Evolutionary conservation across 2,113 vertebrate species (phyloP), one percentile per base, ranked within the genome.

Genomic region (Clarias batrachus): DNA sequence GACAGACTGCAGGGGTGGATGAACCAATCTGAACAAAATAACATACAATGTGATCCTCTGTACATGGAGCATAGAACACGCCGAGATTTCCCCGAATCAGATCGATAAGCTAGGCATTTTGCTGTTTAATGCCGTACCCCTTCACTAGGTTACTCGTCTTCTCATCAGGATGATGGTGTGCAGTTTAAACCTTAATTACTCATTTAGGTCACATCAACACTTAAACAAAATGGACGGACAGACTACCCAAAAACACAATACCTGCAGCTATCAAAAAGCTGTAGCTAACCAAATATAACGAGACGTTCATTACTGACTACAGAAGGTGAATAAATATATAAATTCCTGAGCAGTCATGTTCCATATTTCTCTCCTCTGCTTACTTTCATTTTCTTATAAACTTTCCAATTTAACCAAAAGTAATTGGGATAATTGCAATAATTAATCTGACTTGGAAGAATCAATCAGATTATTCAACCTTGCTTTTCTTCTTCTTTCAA

Each of bases 171-270:
- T 37, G 33, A 37, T 37, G 33, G 33, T 37, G 33, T 37, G 33
- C 33, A 37, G 33, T 37, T 37, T 37, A 3, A 37, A 37, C 33
- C 33, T 37, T 37, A 37, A 37, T 37, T 37, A 37, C 33, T 37
- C 33, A 37, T 37, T 37, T 37, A 37, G 3, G 33, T 37, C 33
- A 37, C 33, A 37, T 37, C 33, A 37, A 37, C 33, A 3, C 33
- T 37, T 37, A 37, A 37, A 37, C 33, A 37, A 3, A 3, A 37
- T 37, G 33, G 33, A 37, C 94, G 65, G 62, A 88, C 87, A 86
- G 19, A 23, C 60, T 63, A 63, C 60, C 21, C 19, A 16, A 63
- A 63, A 63, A 63, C 60, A 63, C 57, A 17, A 13, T 59, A 16
- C 19, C 21, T 63, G 1, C 60, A 63, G 60, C 3, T 8, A 17